phyloP scores from a whole-genome alignment of 2,888 invertebrate species.

The Halictus quadricinctus region DNA sequence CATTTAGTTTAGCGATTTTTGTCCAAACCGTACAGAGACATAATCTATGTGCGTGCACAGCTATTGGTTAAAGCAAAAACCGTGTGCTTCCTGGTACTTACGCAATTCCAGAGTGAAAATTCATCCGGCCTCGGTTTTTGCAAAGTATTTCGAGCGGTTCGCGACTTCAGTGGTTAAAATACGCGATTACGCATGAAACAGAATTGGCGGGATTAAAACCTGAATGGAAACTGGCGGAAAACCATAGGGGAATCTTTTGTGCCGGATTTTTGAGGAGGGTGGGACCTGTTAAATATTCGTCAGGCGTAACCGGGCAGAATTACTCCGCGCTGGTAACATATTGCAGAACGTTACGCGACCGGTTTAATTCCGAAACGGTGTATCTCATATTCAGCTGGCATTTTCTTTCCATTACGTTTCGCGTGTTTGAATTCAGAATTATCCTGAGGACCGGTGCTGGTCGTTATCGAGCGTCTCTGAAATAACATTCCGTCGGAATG shows the following conservation, averaged over 20 bases:
- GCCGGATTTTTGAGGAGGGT: not conserved
- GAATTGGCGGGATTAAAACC: not conserved
- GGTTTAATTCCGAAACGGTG: constrained; percentile 16
- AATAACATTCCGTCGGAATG: constrained; percentile 56
- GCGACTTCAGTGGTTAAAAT: not conserved
- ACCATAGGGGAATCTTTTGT: not conserved
- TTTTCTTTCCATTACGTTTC: constrained; percentile 16
- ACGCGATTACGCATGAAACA: not conserved
- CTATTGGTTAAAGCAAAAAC: not conserved
- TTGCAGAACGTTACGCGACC: constrained; percentile 17
- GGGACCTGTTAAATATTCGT: not conserved
- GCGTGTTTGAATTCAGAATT: constrained; percentile 34
- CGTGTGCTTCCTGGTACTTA: not conserved
- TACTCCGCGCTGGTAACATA: not conserved
- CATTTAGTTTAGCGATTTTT: too few species aligned
- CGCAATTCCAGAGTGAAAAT: not conserved
- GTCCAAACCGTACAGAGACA: too few species aligned
- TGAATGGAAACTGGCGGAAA: not conserved
- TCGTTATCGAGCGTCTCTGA: constrained; percentile 47
- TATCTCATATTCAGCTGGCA: constrained; percentile 2
- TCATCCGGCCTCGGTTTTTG: not conserved
- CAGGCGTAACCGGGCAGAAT: not conserved
- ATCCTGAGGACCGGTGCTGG: not conserved
- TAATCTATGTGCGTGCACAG: too few species aligned
- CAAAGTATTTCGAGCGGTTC: not conserved